phyloP scores from a whole-genome alignment of 2,888 invertebrate species.

The Andrena dorsata region DNA sequence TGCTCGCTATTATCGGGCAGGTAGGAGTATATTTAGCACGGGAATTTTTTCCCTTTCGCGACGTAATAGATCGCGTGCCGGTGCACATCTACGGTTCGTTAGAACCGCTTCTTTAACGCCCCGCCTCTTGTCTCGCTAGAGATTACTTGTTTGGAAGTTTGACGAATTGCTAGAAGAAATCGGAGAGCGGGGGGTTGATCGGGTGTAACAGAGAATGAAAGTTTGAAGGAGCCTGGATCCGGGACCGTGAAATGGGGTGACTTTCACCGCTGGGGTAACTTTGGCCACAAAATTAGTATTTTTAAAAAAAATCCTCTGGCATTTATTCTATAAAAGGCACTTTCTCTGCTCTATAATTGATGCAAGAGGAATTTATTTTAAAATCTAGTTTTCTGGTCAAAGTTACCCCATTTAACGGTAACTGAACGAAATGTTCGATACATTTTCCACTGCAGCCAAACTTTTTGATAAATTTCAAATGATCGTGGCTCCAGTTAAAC shows the following conservation, averaged over 20 bases:
- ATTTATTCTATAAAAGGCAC: no score
- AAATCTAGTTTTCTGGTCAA: no score
- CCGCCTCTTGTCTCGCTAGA: not conserved
- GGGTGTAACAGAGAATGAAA: no score
- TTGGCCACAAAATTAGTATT: no score
- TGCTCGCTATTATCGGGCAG: not conserved
- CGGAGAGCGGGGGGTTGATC: no score
- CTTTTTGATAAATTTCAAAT: conserved; percentile 19
- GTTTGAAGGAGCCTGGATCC: no score
- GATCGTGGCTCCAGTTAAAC: not conserved
- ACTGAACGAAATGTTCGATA: conserved; percentile 22
- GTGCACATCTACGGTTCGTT: conserved; percentile 24
- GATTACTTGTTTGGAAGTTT: not conserved
- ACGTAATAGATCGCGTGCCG: conserved; percentile 38
- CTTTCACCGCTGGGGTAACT: no score
- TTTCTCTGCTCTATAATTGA: no score
- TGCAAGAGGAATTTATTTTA: no score
- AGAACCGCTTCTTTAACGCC: conserved; percentile 8
- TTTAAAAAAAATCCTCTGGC: no score
- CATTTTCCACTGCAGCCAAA: not conserved
- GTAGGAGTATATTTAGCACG: conserved; percentile 33
- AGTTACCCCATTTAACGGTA: not conserved
- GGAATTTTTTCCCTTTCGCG: conserved; percentile 36
- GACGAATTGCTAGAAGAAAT: not conserved
- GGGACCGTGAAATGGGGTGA: not conserved